Base-by-base conservation (phyloP, 2,888 invertebrate genomes). In the Trissolcus japonicus region DNA sequence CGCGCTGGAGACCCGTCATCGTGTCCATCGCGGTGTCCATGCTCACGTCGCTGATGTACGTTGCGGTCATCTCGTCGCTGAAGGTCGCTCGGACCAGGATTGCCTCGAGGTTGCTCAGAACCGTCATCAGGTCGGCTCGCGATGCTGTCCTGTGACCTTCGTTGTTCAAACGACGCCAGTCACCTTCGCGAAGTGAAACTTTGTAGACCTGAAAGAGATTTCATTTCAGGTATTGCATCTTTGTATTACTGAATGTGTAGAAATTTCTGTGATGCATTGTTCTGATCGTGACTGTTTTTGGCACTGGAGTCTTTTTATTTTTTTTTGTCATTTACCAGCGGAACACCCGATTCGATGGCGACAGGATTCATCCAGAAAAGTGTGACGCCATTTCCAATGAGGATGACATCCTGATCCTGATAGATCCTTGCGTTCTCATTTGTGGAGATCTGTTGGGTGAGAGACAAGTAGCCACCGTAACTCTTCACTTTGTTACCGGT, bases 71-170 rank as follows among this genome's bases (percentile, higher is more conserved):
- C 60, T 91, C 90, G 0, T 85, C 85, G 75, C 92, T 92, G 54
- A 92, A 92, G 0, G 96, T 94, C 1, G 97, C 98, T 62, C 96
- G 92, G 25, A 98, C 94, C 7, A 96, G 90, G 76, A 97, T 94
- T 11, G 94, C 92, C 82, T 96, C 94, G 11, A 99, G 89, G 83
- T 95, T 95, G 25, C 95, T 93, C 7, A 99, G 90, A 0, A 95
- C 95, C 76, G 92, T 94, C 91, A 99, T 92, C 75, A 99, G 92
- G 85, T 97, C 95, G 67, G 93, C 92, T 29, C 98, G 92, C 0
- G 94, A 94, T 0, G 94, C 93, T 1, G 90, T 89, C 51, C 90
- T 89, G 4, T 92, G 91, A 0, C 92, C 92, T 51, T 89, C 89
- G 7, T 90, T 88, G n/a, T 90, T 90, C 46, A 91, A 74, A 35